Conservation (phyloP, 2,113 vertebrate species). For the Apteryx owenii region DNA sequence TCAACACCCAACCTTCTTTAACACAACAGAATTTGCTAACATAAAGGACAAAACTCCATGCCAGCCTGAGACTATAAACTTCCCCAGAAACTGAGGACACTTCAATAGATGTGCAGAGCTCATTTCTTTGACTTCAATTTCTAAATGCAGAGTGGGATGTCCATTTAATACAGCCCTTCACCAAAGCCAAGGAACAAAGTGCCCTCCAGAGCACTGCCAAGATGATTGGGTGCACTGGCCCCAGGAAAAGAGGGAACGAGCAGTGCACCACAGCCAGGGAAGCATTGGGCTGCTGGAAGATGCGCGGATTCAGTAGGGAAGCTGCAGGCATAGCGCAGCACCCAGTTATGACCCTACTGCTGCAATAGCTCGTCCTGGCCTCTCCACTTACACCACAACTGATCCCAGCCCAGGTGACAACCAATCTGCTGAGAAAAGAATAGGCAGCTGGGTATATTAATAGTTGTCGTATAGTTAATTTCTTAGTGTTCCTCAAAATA, state of each 20-base stretch:
- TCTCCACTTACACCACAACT: background rate
- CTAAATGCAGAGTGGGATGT: background rate
- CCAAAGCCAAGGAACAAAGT: background rate
- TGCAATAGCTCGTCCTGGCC: background rate
- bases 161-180: background rate
- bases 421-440: background rate
- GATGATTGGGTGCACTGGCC: background rate
- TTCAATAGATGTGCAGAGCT: accelerated
- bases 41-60: background rate
- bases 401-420: background rate
- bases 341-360: too few species aligned
- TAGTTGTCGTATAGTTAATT: background rate
- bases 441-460: background rate
- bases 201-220: background rate
- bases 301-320: too few species aligned
- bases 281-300: too few species aligned
- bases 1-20: too few species aligned
- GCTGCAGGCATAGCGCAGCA: too few species aligned
- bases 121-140: background rate
- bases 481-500: background rate
- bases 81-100: background rate
- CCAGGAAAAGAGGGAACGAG: background rate
- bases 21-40: background rate
- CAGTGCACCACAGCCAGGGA: background rate
- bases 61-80: background rate